Evolutionary conservation across 1,140 invertebrate genomes (phyloP).

Genomic region (Apocrypta bakeri): DNA sequence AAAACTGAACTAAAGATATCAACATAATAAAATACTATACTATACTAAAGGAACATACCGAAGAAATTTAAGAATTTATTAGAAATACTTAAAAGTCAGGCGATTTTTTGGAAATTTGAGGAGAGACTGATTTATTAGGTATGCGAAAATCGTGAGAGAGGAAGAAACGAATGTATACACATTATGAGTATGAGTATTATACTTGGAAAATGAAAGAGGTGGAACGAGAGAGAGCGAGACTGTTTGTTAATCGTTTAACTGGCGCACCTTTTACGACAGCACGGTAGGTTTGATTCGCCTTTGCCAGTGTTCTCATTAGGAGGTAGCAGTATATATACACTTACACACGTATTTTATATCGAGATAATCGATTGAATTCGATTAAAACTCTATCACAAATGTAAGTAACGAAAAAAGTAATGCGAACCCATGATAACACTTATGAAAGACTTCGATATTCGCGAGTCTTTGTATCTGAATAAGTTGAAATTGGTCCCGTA

Average conservation of each 20-base stretch:
- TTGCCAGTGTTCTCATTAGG: constrained; percentile 59
- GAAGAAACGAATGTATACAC: neutral
- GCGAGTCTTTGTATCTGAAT: too few species aligned
- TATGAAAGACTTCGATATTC: too few species aligned
- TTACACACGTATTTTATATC: constrained; percentile 56
- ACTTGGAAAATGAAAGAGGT: constrained; percentile 13
- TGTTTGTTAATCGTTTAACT: constrained; percentile 53
- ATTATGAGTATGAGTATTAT: too few species aligned
- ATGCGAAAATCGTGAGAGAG: constrained; percentile 7
- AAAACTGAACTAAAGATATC: neutral
- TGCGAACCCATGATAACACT: too few species aligned
- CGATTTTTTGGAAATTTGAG: constrained; percentile 26
- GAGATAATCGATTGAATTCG: neutral
- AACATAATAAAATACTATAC: constrained; percentile 12
- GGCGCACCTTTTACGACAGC: constrained; percentile 63
- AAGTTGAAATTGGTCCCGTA: too few species aligned
- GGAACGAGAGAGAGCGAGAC: constrained; percentile 21
- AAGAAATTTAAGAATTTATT: constrained; percentile 4
- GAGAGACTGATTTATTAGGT: constrained; percentile 17
- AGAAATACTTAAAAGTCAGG: neutral
- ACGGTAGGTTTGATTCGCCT: constrained; percentile 60
- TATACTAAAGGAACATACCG: too few species aligned
- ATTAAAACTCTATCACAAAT: neutral
- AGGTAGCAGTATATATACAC: neutral
- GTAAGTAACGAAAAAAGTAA: neutral